Percentiles rank a stretch among this genome's conserved stretches.
These are phyloP conservation scores for Phyto melanocephala DNA, from an alignment of 2,888 invertebrate species.

Conservation along the genomic window DNA sequence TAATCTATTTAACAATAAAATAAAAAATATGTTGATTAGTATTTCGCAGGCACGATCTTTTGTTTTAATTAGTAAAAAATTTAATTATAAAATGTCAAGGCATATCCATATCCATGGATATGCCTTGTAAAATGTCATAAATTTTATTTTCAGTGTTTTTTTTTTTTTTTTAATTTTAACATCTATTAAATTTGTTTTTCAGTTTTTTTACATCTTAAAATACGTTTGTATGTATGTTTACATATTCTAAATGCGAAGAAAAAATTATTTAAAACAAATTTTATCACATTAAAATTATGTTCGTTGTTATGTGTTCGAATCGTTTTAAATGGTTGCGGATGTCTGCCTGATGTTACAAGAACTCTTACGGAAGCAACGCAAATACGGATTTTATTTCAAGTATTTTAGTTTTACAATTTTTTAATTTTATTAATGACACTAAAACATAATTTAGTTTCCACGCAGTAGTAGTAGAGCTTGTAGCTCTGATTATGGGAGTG, in stretches of 20 bases:
- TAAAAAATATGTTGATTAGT: not conserved
- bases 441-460: slow-evolving; percentile 20
- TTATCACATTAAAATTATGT: slow-evolving; percentile 34
- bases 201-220: slow-evolving; percentile 23
- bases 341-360: not conserved
- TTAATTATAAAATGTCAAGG: slow-evolving; percentile 38
- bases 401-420: not conserved
- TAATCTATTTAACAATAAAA: not conserved
- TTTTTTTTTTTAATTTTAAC: not conserved
- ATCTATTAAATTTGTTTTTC: too few relatives aligned
- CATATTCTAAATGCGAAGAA: slow-evolving; percentile 8
- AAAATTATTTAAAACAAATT: slow-evolving; percentile 52
- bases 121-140: slow-evolving; percentile 39
- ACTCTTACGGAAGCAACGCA: not conserved
- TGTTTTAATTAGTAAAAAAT: not conserved
- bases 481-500: not conserved
- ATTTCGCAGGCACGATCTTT: slow-evolving; percentile 14
- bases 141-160: slow-evolving; percentile 12
- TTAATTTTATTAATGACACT: slow-evolving; percentile 20
- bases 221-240: slow-evolving; percentile 33
- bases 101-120: too few relatives aligned
- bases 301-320: not conserved
- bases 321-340: not conserved
- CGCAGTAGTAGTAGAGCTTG: not conserved
- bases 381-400: slow-evolving; percentile 8